phyloP scores from a whole-genome alignment of 1,140 invertebrate species.

The Trichogramma pretiosum region DNA sequence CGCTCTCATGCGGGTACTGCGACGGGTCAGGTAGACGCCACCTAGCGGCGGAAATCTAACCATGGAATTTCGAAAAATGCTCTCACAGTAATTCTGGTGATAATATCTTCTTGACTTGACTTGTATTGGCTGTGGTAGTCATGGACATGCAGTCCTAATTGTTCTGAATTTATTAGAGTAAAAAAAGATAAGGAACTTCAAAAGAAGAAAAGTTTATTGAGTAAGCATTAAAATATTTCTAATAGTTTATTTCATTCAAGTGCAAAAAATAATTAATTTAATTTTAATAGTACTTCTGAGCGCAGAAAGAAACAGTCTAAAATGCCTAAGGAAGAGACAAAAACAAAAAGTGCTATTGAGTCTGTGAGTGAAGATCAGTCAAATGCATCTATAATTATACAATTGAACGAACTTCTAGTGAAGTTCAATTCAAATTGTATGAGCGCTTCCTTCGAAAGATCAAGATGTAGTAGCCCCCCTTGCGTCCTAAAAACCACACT shows the following conservation, averaged over 20 bases:
- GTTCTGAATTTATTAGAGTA: conserved; percentile 37
- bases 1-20: too few relatives aligned
- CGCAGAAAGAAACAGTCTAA: conserved; percentile 40
- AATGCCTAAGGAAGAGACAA: conserved; percentile 32
- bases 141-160: conserved; percentile 58
- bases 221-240: conserved; percentile 20
- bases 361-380: conserved; percentile 40
- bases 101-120: too few relatives aligned
- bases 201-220: conserved; percentile 39
- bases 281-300: conserved; percentile 22
- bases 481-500: too few relatives aligned
- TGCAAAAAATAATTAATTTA: conserved; percentile 10
- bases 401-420: conserved; percentile 3
- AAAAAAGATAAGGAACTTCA: conserved; percentile 34
- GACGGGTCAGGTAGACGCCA: too few relatives aligned
- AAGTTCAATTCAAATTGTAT: too few relatives aligned
- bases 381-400: conserved; percentile 30
- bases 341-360: conserved; percentile 29
- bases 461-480: too few relatives aligned
- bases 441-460: too few relatives aligned
- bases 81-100: too few relatives aligned
- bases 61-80: too few relatives aligned
- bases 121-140: conserved; percentile 78
- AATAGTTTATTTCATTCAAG: neutral
- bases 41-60: too few relatives aligned